Evolutionary conservation across 2,888 invertebrate genomes (phyloP).

Genomic region (Eilema sororculum): DNA sequence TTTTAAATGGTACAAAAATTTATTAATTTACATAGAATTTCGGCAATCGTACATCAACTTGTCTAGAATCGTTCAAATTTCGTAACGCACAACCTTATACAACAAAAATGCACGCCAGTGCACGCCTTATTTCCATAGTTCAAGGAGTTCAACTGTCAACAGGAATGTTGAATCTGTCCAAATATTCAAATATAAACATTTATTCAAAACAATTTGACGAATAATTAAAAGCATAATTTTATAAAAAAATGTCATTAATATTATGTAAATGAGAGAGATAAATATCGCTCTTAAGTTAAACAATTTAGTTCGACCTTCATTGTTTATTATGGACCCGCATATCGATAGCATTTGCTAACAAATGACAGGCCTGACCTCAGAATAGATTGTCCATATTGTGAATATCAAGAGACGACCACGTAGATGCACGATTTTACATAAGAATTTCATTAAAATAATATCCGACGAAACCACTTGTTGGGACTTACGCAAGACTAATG

Average conservation of each 20-base stretch:
- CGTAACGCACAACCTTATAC: constrained; percentile 33
- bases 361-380: constrained; percentile 34
- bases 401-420: constrained; percentile 19
- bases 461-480: not conserved
- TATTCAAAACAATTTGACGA: not conserved
- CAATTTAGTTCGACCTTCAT: constrained; percentile 23
- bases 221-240: not conserved
- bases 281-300: constrained; percentile 20
- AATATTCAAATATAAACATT: constrained; percentile 25
- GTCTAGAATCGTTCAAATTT: constrained; percentile 30
- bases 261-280: constrained; percentile 16
- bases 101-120: constrained; percentile 33
- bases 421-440: constrained; percentile 4
- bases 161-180: constrained; percentile 26
- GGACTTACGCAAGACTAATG: not conserved
- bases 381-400: constrained; percentile 18
- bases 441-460: not conserved
- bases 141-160: constrained; percentile 41
- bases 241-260: constrained; percentile 8
- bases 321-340: constrained; percentile 19
- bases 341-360: constrained; percentile 23
- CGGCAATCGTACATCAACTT: constrained; percentile 23
- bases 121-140: constrained; percentile 38
- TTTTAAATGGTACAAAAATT: constrained; percentile 18
- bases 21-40: constrained; percentile 39